These are phyloP conservation scores for Limnothrissa miodon DNA, from an alignment of 2,113 vertebrate genomes.

Conservation along the genomic window DNA sequence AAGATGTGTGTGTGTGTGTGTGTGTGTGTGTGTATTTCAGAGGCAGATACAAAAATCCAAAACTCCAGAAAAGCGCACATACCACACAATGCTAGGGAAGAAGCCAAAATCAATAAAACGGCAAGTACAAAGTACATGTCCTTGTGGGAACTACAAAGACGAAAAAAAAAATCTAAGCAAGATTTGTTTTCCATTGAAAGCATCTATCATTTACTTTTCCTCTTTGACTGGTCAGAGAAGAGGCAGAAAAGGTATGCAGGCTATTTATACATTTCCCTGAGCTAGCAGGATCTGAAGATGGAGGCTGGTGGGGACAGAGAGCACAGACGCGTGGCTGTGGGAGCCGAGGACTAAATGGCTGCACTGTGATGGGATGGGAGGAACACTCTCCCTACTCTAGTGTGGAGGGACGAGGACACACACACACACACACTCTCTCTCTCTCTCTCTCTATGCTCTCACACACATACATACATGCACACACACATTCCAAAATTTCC, in stretches of 20 bases:
- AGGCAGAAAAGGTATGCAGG: constrained; percentile 23
- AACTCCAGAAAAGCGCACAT: background rate
- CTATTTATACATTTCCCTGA: constrained; percentile 41
- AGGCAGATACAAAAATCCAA: background rate
- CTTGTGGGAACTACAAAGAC: constrained; percentile 34
- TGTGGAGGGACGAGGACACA: background rate
- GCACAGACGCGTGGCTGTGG: constrained; percentile 11
- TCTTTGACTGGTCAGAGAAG: constrained; percentile 16
- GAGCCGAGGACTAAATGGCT: constrained; percentile 27
- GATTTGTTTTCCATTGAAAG: constrained; percentile 25
- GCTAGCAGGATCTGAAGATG: constrained; percentile 31
- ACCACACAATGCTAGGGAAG: constrained; percentile 10
- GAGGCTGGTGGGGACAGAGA: constrained; percentile 3
- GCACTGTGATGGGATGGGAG: constrained; percentile 32
- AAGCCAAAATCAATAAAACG: background rate
- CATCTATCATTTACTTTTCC: background rate
- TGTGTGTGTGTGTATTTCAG: too few relatives aligned
- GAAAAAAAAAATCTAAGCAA: constrained; percentile 22
- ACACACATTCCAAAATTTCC: too few relatives aligned
- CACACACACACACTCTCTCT: background rate
- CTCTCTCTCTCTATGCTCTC: background rate
- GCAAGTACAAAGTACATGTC: constrained; percentile 10
- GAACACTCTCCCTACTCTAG: constrained; percentile 10
- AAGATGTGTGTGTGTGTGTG: too few relatives aligned
- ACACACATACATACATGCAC: background rate